Evolutionary conservation across 2,113 vertebrate species (phyloP), one percentile per base, ranked within the genome.

Genomic region (Malurus melanocephalus): DNA sequence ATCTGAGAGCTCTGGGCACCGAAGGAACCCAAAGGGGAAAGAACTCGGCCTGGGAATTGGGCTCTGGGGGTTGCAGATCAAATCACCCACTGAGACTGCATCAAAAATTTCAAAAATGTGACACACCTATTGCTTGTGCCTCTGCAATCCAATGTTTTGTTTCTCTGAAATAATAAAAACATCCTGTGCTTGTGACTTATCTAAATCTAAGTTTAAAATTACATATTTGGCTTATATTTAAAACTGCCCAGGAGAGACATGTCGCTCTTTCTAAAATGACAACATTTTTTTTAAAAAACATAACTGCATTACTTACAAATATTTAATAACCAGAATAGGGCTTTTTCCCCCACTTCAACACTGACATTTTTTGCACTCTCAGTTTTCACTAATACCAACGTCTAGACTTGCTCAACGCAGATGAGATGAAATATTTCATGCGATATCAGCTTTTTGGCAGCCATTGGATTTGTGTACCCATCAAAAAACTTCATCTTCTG

Each of bases 401-500:
- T 93, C 78, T 87, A 80, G 86, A 72, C 49, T 65, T 93, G 67
- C 79, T 95, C 95, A 95, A 45, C 13, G 3, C n/a, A 90, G 78
- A 85, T 89, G 91, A 96, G 93, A 93, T 88, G 80, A 87, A 95
- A 91, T 95, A 90, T 94, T 97, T 95, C 89, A 89, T 92, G 91
- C 1, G 5, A 85, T 95, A 96, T 95, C 96, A 85, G 90, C 67
- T 94, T 96, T 95, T 97, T 96, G 84, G 71, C 93, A 96, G 91
- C 78, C 89, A 73, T 32, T 93, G 87, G 88, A 91, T 96, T 96
- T 96, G 92, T 87, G 86, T 92, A 93, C 92, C 96, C 90, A 95
- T 95, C 96, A 94, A 96, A 94, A 96, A 96, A 95, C 95, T 94
- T 85, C 73, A 93, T 95, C 94, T 97, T 96, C 96, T 95, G 84